Evolutionary conservation across 2,113 vertebrate species (phyloP).

Genomic region (Aspiorhynchus laticeps): DNA sequence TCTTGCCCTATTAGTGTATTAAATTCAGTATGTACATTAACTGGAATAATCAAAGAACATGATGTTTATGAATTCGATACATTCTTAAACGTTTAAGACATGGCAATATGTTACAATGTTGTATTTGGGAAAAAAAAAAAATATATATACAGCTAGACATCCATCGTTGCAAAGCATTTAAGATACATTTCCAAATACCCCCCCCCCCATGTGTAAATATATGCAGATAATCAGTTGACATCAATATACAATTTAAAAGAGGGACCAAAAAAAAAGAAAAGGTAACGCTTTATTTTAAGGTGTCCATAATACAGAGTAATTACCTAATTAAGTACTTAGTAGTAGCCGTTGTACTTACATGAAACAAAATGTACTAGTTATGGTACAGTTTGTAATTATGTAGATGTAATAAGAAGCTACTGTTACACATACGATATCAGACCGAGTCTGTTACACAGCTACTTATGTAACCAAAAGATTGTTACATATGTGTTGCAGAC

Average conservation of each 20-base stretch:
- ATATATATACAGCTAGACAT: slow-evolving; percentile 33
- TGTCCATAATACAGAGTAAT: too few species aligned
- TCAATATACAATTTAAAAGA: background rate
- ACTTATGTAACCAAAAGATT: too few species aligned
- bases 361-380: too few species aligned
- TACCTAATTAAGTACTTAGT: too few species aligned
- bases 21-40: slow-evolving; percentile 42
- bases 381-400: too few species aligned
- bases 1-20: slow-evolving; percentile 40
- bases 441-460: too few species aligned
- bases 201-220: background rate
- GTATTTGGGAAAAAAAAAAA: background rate
- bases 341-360: too few species aligned
- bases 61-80: slow-evolving; percentile 30
- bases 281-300: too few species aligned
- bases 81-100: slow-evolving; percentile 34
- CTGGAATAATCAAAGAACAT: background rate
- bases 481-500: too few species aligned
- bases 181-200: background rate
- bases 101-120: slow-evolving; percentile 48
- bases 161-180: background rate
- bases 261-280: background rate
- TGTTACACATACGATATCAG: too few species aligned
- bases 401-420: too few species aligned
- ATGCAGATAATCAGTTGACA: background rate